Evolutionary conservation across 2,113 vertebrate genomes (phyloP), one percentile per base, ranked within the genome.

Genomic region (Trochalopteron elliotii): DNA sequence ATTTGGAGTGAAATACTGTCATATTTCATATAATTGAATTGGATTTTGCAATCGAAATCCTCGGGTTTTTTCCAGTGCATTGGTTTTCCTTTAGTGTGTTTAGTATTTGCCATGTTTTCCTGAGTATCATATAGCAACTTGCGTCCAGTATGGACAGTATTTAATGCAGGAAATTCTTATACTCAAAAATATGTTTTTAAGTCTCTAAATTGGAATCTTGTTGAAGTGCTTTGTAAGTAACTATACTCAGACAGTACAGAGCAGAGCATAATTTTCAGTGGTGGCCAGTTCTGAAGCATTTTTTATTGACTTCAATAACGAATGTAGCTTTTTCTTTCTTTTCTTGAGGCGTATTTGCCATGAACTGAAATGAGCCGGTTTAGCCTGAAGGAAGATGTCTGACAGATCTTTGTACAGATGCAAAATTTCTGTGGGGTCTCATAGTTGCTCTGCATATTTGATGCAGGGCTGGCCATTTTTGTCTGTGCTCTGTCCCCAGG

Each of bases 381-480:
- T 68, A 76, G 53, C 75, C 49, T 83, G 30, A 64, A 68, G 40
- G 39, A 76, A 42, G 14, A 17, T 70, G 12, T 78, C 35, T 53
- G 31, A 74, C 83, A 82, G n/a, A 19, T 33, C 68, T 77, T 87
- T 47, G 4, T 55, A 15, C 27, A 60, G 40, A 37, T 61, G 13
- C 24, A 53, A 30, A 47, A 31, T 83, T 91, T 84, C 25, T 69
- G 4, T 72, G 57, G 49, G 33, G 20, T 49, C 24, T 64, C 27
- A 12, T 70, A 64, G 39, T 47, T 64, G 49, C 21, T 84, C 68
- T 78, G 33, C 1, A 0, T 79, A 5, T 78, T 91, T 0, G 0
- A 0, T 72, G 67, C 39, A 24, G 39, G 4, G 10, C 15, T 90
- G 53, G 64, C 44, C 16, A 2, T 61, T 90, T 85, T 75, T 2